Conservation (phyloP, 2,888 invertebrate genomes). For the Epiblema foenella region DNA sequence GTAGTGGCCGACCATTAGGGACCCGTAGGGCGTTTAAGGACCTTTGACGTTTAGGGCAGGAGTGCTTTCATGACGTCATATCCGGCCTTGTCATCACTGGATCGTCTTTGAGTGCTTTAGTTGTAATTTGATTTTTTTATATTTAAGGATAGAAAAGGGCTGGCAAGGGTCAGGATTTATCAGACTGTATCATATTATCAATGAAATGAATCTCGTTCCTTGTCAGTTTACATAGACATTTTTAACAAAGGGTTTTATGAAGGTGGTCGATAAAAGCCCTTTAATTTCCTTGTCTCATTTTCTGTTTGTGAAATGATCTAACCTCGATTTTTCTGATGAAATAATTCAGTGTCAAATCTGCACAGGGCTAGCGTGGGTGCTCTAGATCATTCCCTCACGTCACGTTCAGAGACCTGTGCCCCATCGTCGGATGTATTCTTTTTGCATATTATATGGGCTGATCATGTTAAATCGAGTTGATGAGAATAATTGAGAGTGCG, state of each 20-base stretch:
- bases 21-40: conserved; percentile 68
- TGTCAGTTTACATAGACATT: background rate
- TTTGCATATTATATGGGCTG: background rate
- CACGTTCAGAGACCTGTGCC: too few relatives aligned
- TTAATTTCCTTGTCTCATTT: background rate
- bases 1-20: conserved; percentile 72
- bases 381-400: too few relatives aligned
- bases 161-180: conserved; percentile 16
- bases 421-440: background rate
- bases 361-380: background rate
- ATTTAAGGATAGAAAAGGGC: conserved; percentile 15
- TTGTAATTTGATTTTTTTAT: conserved; percentile 36
- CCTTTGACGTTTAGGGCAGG: conserved; percentile 61
- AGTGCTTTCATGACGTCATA: conserved; percentile 67
- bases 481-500: background rate
- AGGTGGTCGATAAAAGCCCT: background rate
- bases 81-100: conserved; percentile 52
- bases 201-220: background rate
- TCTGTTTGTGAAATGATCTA: background rate
- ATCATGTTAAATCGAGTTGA: background rate
- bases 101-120: conserved; percentile 40
- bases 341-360: background rate
- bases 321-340: background rate
- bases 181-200: background rate
- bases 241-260: background rate